Conservation (phyloP, 1,140 invertebrate genomes). For the Harpegnathos saltator region DNA sequence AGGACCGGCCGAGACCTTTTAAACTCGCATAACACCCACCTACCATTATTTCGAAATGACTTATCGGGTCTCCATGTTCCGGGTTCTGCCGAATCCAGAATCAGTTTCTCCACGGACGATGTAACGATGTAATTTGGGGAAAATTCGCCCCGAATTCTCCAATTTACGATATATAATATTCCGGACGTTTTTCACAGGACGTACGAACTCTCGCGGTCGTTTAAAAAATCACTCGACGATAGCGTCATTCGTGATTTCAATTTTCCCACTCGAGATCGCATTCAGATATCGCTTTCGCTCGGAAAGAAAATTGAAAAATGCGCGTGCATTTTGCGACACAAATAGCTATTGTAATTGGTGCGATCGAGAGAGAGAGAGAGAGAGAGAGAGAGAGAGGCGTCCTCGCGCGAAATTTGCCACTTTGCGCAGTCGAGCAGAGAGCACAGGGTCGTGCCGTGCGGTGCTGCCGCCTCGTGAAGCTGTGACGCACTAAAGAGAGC, state of each 20-base stretch:
- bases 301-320: too few relatives aligned
- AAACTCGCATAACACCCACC: conserved; percentile 83
- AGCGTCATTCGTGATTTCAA: too few relatives aligned
- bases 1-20: conserved; percentile 84
- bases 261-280: too few relatives aligned
- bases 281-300: too few relatives aligned
- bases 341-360: background rate
- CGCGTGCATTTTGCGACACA: too few relatives aligned
- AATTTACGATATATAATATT: background rate
- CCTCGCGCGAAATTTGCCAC: conserved; percentile 1
- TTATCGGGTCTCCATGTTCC: conserved; percentile 76
- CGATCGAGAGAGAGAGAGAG: too few relatives aligned
- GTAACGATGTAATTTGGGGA: conserved; percentile 26
- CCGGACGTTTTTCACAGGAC: too few relatives aligned
- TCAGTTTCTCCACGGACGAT: conserved; percentile 25
- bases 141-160: background rate
- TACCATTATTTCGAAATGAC: conserved; percentile 82
- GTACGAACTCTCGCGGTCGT: too few relatives aligned
- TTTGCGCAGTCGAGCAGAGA: background rate
- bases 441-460: conserved; percentile 38
- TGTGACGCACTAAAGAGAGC: conserved; percentile 47
- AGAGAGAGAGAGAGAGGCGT: too few relatives aligned
- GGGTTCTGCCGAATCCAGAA: conserved; percentile 53
- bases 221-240: too few relatives aligned
- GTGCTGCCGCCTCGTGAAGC: conserved; percentile 74